Evolutionary conservation across 2,888 invertebrate species (phyloP).

Genomic region (Acanthoscelides obtectus): DNA sequence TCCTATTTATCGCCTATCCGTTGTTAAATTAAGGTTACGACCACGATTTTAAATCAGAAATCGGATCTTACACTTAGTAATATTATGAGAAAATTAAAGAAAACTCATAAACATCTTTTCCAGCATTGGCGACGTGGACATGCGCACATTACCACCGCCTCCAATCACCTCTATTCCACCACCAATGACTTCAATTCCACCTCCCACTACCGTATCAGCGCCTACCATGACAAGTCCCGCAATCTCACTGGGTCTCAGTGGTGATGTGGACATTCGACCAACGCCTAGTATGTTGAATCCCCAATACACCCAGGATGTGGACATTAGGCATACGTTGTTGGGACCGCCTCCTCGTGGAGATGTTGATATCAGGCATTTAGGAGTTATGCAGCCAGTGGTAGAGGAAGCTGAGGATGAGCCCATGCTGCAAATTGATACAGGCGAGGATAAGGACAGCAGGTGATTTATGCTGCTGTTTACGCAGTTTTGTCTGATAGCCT

Average conservation of each 20-base stretch:
- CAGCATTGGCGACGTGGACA: conserved; percentile 47
- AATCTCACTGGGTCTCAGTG: conserved; percentile 17
- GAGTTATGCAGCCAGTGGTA: conserved; percentile 6
- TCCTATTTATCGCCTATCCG: too few relatives aligned
- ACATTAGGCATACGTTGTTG: conserved; percentile 20
- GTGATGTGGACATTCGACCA: background rate
- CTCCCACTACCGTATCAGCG: background rate
- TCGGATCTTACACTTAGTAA: too few relatives aligned
- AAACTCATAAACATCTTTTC: conserved; percentile 14
- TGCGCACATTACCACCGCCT: conserved; percentile 43
- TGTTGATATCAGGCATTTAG: conserved; percentile 46
- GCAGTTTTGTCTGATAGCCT: too few relatives aligned
- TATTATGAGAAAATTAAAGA: too few relatives aligned
- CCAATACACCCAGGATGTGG: conserved; percentile 27
- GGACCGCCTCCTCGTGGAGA: conserved; percentile 36
- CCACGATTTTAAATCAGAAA: too few relatives aligned
- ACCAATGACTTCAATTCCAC: conserved; percentile 2
- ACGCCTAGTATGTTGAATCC: background rate
- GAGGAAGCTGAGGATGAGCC: conserved; percentile 24
- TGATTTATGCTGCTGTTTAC: too few relatives aligned
- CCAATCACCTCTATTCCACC: conserved; percentile 15
- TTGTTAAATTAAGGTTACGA: too few relatives aligned
- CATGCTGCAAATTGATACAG: conserved; percentile 25
- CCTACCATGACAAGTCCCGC: background rate
- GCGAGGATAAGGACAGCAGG: conserved; percentile 15